Percentiles rank a stretch among this genome's conserved stretches.
phyloP scores from a whole-genome alignment of 2,113 vertebrate species.

The Hippocampus zosterae region DNA sequence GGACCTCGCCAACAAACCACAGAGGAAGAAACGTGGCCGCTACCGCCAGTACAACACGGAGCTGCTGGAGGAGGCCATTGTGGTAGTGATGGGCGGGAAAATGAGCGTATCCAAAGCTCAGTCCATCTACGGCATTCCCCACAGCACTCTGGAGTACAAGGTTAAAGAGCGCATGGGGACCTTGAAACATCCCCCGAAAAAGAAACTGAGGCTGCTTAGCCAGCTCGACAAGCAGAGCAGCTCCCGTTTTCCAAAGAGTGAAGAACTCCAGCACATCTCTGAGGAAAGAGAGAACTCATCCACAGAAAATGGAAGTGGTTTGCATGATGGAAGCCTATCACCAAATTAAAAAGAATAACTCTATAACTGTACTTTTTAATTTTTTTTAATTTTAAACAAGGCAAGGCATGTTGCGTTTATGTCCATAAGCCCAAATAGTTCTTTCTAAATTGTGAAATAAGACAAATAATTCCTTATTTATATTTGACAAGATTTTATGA shows the following conservation, averaged over 20 bases:
- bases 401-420: conserved; percentile 37
- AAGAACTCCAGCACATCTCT: conserved; percentile 77
- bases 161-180: conserved; percentile 98
- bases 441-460: conserved; percentile 7
- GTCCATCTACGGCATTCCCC: conserved; percentile 97
- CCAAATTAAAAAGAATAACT: conserved; percentile 31
- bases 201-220: conserved; percentile 93
- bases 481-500: conserved; percentile 1
- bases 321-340: conserved; percentile 29
- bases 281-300: conserved; percentile 28
- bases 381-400: conserved; percentile 18
- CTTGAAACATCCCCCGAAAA: conserved; percentile 99
- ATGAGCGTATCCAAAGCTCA: conserved; percentile 99
- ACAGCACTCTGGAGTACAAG: conserved; percentile 99
- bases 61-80: conserved; percentile 97
- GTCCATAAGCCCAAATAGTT: conserved; percentile 12
- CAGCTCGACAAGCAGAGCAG: conserved; percentile 83
- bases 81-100: conserved; percentile 96
- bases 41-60: conserved; percentile 99
- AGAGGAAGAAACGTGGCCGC: conserved; percentile 94
- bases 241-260: conserved; percentile 77
- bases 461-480: background rate
- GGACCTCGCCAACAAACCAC: conserved; percentile 89
- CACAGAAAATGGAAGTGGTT: conserved; percentile 39
- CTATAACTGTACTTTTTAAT: conserved; percentile 8